A percentile compares a stretch with the other conserved stretches of the same genome.
Evolutionary conservation across 2,113 vertebrate species (phyloP).

Genomic region (Scophthalmus maximus): DNA sequence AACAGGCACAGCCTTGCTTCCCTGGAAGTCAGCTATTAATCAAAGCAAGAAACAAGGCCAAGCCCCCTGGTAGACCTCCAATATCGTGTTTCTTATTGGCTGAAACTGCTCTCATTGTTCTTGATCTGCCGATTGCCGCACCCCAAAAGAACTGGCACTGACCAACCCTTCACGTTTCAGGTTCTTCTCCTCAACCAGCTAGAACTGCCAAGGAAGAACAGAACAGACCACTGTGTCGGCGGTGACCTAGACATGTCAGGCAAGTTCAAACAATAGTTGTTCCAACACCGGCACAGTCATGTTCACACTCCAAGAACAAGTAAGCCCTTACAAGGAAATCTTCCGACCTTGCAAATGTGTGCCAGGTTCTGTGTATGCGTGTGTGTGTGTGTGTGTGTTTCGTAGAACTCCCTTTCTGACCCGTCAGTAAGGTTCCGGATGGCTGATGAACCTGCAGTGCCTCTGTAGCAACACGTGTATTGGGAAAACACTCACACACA

Average conservation of each 20-base stretch:
- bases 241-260: slow-evolving; percentile 25
- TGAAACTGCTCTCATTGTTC: slow-evolving; percentile 17
- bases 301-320: slow-evolving; percentile 28
- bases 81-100: slow-evolving; percentile 17
- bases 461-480: slow-evolving; percentile 9
- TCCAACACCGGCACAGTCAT: slow-evolving; percentile 35
- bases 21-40: slow-evolving; percentile 41
- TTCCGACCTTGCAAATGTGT: background rate
- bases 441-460: slow-evolving; percentile 25
- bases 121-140: slow-evolving; percentile 20
- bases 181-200: background rate
- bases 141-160: background rate
- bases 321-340: slow-evolving; percentile 50
- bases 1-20: slow-evolving; percentile 12
- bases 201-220: slow-evolving; percentile 40
- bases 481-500: background rate
- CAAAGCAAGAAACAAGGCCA: slow-evolving; percentile 29
- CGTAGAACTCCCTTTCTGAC: too few relatives aligned
- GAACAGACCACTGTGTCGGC: slow-evolving; percentile 27
- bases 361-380: background rate
- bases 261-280: slow-evolving; percentile 41
- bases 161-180: background rate
- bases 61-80: slow-evolving; percentile 4
- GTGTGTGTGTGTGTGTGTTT: background rate
- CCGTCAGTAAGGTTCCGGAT: slow-evolving; percentile 23